Evolutionary conservation across 2,888 invertebrate species (phyloP).

Genomic region (Molanna angustata): DNA sequence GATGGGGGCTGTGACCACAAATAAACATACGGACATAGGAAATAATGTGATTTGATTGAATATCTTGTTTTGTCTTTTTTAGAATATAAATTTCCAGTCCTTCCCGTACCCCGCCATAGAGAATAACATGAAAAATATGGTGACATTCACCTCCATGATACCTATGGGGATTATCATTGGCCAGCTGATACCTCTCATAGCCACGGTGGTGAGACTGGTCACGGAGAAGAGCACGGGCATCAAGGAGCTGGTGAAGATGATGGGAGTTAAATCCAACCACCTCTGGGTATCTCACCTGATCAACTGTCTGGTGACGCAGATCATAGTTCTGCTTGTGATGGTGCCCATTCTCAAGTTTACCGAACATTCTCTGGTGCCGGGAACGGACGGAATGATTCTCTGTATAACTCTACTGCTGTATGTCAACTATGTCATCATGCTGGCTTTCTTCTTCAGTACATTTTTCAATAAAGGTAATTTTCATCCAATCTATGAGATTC

Average conservation of each 20-base stretch:
- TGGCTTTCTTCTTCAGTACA: slow-evolving; percentile 61
- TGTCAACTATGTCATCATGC: slow-evolving; percentile 55
- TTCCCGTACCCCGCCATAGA: slow-evolving; percentile 55
- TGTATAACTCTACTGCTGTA: slow-evolving; percentile 61
- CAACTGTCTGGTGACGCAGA: slow-evolving; percentile 57
- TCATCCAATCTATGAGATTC: no score
- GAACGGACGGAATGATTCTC: slow-evolving; percentile 52
- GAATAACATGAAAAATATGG: no score
- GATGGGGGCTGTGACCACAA: no score
- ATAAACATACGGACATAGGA: no score
- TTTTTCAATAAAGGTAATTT: slow-evolving; percentile 60
- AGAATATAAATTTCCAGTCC: slow-evolving; percentile 50
- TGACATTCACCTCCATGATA: slow-evolving; percentile 33
- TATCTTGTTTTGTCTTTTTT: slow-evolving; percentile 25
- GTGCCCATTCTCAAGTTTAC: slow-evolving; percentile 22
- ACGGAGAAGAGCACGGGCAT: slow-evolving; percentile 42
- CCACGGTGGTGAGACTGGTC: slow-evolving; percentile 40
- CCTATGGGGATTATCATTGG: background rate
- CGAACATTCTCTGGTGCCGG: slow-evolving; percentile 48
- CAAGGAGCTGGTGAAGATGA: slow-evolving; percentile 76
- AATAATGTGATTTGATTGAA: no score
- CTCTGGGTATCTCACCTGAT: slow-evolving; percentile 68
- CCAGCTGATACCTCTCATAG: slow-evolving; percentile 49
- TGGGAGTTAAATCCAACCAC: slow-evolving; percentile 64
- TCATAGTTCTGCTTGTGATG: slow-evolving; percentile 44